Conservation (phyloP, 2,888 invertebrate species). For the Volucella inanis region DNA sequence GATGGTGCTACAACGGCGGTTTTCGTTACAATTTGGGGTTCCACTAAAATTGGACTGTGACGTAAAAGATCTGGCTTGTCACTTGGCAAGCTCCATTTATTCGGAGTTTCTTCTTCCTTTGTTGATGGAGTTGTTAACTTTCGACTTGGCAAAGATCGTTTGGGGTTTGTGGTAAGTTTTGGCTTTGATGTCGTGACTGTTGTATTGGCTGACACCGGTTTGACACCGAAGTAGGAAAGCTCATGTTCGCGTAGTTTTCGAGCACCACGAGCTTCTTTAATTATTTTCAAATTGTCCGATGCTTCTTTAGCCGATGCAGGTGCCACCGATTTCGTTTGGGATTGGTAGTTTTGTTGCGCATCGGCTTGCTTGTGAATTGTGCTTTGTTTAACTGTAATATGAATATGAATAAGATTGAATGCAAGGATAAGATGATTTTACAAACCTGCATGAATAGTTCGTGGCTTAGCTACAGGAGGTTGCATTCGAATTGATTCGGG, state of each 20-base stretch:
- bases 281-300: slow-evolving; percentile 79
- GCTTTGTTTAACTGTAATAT: slow-evolving; percentile 49
- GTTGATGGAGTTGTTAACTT: slow-evolving; percentile 44
- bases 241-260: slow-evolving; percentile 86
- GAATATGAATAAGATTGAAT: background rate
- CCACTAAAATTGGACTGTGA: slow-evolving; percentile 80
- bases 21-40: slow-evolving; percentile 71
- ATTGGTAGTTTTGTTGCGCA: slow-evolving; percentile 60
- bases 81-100: slow-evolving; percentile 81
- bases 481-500: slow-evolving; percentile 75
- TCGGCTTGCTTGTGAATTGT: slow-evolving; percentile 54
- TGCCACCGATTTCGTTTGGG: slow-evolving; percentile 52
- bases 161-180: slow-evolving; percentile 47
- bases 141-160: slow-evolving; percentile 73
- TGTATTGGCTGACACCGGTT: slow-evolving; percentile 71
- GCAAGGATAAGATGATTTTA: background rate
- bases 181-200: slow-evolving; percentile 43
- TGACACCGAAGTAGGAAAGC: slow-evolving; percentile 85
- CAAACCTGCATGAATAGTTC: slow-evolving; percentile 77
- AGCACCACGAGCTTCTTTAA: slow-evolving; percentile 82
- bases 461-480: slow-evolving; percentile 81
- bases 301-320: slow-evolving; percentile 36
- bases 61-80: slow-evolving; percentile 82
- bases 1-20: slow-evolving; percentile 64
- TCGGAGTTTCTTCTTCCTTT: slow-evolving; percentile 64